These are phyloP conservation scores for Sialia sialis DNA, from an alignment of 2,113 vertebrate species.

Conservation along the genomic window DNA sequence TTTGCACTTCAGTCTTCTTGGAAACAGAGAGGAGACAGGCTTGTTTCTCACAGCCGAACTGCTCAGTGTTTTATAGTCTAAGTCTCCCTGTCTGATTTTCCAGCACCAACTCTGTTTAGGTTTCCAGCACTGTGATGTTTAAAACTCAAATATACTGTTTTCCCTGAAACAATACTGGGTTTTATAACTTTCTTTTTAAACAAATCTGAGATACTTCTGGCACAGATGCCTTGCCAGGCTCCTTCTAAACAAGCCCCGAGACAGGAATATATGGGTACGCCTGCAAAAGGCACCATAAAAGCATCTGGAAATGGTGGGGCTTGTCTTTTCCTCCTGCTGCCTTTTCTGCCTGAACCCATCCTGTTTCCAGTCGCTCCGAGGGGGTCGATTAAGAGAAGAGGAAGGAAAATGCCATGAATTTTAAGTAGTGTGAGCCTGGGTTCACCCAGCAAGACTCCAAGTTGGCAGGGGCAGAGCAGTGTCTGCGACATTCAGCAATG, in stretches of 20 bases:
- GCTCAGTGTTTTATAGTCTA: background rate
- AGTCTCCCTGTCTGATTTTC: constrained; percentile 23
- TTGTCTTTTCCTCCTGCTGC: background rate
- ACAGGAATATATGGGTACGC: background rate
- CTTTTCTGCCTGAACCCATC: background rate
- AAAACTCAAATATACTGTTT: constrained; percentile 41
- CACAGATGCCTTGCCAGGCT: background rate
- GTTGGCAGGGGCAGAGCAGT: background rate
- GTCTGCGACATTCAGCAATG: background rate
- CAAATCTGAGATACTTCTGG: constrained; percentile 47
- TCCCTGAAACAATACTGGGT: constrained; percentile 46
- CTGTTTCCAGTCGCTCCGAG: background rate
- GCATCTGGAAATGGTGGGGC: background rate
- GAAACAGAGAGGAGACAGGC: background rate
- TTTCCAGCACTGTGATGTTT: constrained; percentile 45
- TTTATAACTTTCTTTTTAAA: constrained; percentile 59
- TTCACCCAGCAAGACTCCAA: background rate
- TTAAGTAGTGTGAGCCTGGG: background rate
- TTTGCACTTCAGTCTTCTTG: constrained; percentile 44
- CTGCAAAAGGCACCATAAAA: background rate
- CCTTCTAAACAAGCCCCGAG: background rate
- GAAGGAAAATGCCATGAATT: constrained; percentile 2
- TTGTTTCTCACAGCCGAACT: background rate
- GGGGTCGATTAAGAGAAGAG: background rate
- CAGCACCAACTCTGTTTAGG: constrained; percentile 33